phyloP scores from a whole-genome alignment of 2,888 invertebrate species.

The Ennomos fuscantarius region DNA sequence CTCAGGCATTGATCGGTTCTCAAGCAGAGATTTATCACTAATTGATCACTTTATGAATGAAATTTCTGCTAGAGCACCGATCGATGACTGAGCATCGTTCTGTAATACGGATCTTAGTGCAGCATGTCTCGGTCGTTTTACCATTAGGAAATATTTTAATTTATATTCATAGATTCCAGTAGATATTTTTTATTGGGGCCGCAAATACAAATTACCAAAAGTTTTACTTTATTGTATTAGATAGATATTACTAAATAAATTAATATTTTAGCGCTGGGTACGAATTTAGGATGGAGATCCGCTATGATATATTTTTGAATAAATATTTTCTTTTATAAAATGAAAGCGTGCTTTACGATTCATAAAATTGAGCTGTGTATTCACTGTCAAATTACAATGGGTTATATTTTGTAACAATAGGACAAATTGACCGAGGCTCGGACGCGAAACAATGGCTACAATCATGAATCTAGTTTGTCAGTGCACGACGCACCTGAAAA shows the following conservation, averaged over 20 bases:
- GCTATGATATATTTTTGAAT: conserved; percentile 33
- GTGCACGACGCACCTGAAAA: conserved; percentile 56
- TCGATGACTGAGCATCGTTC: no score
- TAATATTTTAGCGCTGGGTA: conserved; percentile 5
- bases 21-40: no score
- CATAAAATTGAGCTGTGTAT: conserved; percentile 40
- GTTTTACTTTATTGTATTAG: no score
- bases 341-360: conserved; percentile 33
- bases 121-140: no score
- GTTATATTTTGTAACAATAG: conserved; percentile 77
- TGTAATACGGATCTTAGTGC: no score
- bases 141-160: no score
- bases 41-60: no score
- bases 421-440: conserved; percentile 71
- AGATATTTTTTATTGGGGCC: no score
- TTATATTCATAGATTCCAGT: no score
- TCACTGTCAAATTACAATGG: conserved; percentile 65
- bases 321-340: conserved; percentile 32
- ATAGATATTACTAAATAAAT: background rate
- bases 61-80: no score
- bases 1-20: no score
- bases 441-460: conserved; percentile 70
- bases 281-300: conserved; percentile 13
- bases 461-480: conserved; percentile 75
- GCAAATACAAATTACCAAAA: no score